Evolutionary conservation across 2,113 vertebrate species (phyloP).

Genomic region (Todiramphus saurophagus): DNA sequence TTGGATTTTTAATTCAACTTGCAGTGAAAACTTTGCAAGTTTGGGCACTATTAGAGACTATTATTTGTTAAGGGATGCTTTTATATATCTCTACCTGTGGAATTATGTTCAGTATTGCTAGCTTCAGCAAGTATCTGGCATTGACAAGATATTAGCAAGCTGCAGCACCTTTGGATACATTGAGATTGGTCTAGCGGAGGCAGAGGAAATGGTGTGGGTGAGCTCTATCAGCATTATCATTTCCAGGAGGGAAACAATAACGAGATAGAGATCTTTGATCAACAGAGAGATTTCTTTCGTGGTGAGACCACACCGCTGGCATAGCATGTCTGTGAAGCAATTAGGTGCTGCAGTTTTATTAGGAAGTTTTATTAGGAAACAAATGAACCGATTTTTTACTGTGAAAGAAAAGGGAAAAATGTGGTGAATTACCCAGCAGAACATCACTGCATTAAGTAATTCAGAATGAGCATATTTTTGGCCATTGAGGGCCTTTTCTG

Average conservation of each 20-base stretch:
- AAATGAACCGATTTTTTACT: neutral
- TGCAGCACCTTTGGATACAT: neutral
- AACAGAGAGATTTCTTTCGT: neutral
- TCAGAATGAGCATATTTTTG: neutral
- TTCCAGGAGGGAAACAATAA: neutral
- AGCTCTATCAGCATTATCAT: neutral
- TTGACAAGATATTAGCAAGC: neutral
- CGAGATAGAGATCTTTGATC: neutral
- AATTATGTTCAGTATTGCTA: neutral
- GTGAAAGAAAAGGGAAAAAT: neutral
- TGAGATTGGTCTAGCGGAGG: neutral
- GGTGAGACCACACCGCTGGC: neutral
- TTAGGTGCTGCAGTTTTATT: neutral
- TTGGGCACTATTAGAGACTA: neutral
- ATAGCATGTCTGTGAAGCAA: neutral
- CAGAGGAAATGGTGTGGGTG: neutral
- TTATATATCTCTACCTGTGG: neutral
- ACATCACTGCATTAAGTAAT: neutral
- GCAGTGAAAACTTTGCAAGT: neutral
- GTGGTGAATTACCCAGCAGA: neutral
- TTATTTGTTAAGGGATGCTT: neutral
- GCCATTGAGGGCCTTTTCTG: neutral
- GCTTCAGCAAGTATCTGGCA: neutral
- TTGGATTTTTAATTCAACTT: neutral
- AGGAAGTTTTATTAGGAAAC: neutral